phyloP scores from a whole-genome alignment of 2,797 vertebrate genomes.

The Microctenopoma lineatum region DNA sequence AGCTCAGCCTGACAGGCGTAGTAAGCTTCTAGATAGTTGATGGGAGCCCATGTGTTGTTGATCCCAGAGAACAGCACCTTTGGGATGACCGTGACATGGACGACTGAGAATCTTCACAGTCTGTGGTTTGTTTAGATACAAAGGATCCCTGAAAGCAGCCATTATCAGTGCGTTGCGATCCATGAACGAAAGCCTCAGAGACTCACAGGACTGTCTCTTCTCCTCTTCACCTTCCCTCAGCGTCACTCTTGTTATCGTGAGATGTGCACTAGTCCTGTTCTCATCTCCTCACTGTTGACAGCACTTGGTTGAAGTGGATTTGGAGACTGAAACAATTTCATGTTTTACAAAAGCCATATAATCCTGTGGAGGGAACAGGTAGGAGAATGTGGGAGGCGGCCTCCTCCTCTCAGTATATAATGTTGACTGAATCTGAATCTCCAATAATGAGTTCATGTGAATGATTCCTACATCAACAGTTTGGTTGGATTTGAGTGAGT shows the following conservation, averaged over 20 bases:
- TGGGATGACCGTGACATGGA: too few relatives aligned
- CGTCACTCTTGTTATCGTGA: background rate
- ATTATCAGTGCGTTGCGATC: background rate
- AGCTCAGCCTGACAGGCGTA: too few relatives aligned
- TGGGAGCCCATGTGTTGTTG: too few relatives aligned
- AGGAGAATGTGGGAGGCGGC: conserved; percentile 40
- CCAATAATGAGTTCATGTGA: conserved; percentile 20
- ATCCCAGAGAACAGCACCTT: too few relatives aligned
- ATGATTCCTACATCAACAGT: conserved; percentile 13
- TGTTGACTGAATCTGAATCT: conserved; percentile 9
- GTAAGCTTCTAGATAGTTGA: too few relatives aligned
- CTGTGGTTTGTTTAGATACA: conserved; percentile 2
- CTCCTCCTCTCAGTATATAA: conserved; percentile 26
- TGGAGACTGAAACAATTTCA: conserved; percentile 27
- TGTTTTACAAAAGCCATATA: conserved; percentile 69
- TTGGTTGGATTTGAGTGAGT: conserved; percentile 2
- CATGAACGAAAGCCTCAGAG: conserved; percentile 26
- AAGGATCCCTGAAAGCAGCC: background rate
- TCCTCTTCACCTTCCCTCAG: background rate
- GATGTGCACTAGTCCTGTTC: background rate
- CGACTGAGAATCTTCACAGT: too few relatives aligned
- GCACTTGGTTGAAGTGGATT: background rate
- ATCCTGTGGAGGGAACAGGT: conserved; percentile 28
- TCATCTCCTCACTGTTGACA: conserved; percentile 13
- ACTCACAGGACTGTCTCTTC: conserved; percentile 7